Conservation (phyloP, 2,797 vertebrate species). For the Sciurus vulgaris region DNA sequence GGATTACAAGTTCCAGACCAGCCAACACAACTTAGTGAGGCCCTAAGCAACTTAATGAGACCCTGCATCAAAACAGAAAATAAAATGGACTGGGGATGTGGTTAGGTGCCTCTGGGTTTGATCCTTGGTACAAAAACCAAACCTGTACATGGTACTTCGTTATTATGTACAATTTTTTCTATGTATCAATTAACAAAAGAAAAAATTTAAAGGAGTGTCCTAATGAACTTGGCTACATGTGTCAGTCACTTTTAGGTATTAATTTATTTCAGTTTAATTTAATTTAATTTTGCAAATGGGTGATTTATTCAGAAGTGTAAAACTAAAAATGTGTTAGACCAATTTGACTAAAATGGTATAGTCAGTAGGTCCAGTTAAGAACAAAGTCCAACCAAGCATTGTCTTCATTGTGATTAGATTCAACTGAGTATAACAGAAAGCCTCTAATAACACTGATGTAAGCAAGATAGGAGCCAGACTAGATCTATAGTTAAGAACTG, state of each 20-base stretch:
- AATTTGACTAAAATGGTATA: neutral
- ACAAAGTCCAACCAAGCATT: neutral
- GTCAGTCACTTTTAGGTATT: slow-evolving; percentile 38
- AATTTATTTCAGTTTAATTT: slow-evolving; percentile 62
- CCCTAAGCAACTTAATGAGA: no score
- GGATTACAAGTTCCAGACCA: no score
- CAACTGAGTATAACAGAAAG: slow-evolving; percentile 25
- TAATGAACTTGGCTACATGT: slow-evolving; percentile 27
- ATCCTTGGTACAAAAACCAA: no score
- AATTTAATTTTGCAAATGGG: slow-evolving; percentile 48
- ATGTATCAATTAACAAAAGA: neutral
- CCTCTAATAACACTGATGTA: neutral
- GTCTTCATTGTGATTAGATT: slow-evolving; percentile 49
- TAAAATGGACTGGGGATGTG: no score
- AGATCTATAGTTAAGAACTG: neutral
- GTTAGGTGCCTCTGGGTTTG: no score
- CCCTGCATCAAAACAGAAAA: no score
- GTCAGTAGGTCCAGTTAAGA: neutral
- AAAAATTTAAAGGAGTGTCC: neutral
- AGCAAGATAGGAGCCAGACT: neutral
- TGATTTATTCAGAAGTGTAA: slow-evolving; percentile 52
- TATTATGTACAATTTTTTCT: neutral
- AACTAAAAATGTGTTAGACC: slow-evolving; percentile 39
- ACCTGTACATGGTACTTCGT: neutral
- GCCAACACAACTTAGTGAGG: no score